Evolutionary conservation across 2,113 vertebrate species (phyloP), one percentile per base, ranked within the genome.

Genomic region (Gobiocypris rarus): DNA sequence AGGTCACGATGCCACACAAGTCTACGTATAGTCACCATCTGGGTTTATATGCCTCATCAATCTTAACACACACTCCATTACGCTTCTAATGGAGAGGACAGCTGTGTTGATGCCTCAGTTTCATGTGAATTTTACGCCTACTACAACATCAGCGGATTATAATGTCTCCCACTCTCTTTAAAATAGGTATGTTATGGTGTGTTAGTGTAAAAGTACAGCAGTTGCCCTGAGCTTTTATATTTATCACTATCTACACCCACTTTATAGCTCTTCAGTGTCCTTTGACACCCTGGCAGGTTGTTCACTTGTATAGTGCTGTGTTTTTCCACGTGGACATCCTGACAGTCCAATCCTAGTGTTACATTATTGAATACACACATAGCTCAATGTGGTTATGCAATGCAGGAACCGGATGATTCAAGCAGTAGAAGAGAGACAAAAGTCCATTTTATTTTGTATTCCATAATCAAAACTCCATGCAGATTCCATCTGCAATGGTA

Each of bases 61-160:
- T 87, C 86, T 85, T 82, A 56, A 77, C 74, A 61, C 48, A 70
- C 63, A 38, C 76, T 26, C 69, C 78, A 84, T 82, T 87, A 82
- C 63, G 77, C 10, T 50, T 65, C 17, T 76, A 78, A 86, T 80
- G 73, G 54, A 84, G 83, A 74, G 41, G 9, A 34, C 34, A 45
- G 82, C 67, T 67, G 69, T 77, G 61, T 58, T 38, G 28, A 74
- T 10, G 31, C 31, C 34, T 67, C 9, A 6, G 71, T 69, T 83
- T 63, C 34, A 83, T 79, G 50, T 65, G 63, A 79, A 34, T 87
- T 83, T 81, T 65, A 81, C 48, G 34, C 24, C 81, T 87, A 76
- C 84, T 75, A 85, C 61, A 77, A 52, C 43, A 83, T 38, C 56
- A 56, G 24, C 43, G 28, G 43, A 61, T 82, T 41, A 54, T 38